Conservation (phyloP, 2,113 vertebrate species). For the Melanostigma gelatinosum region DNA sequence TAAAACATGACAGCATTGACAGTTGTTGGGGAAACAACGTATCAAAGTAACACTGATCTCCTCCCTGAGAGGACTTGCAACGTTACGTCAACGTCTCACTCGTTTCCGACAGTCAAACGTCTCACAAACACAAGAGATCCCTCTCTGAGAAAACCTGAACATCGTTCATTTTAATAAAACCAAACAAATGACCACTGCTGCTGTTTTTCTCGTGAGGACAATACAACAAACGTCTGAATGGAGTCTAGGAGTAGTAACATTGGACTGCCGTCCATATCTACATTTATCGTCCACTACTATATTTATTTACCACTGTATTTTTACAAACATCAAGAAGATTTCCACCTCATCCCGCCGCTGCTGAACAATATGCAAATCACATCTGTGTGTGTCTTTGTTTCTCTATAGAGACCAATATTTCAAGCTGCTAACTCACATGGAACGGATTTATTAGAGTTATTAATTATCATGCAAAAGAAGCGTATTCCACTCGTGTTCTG, state of each 20-base stretch:
- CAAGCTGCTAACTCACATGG: neutral
- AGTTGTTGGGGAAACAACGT: too few species aligned
- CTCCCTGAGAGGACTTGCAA: too few species aligned
- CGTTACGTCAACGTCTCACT: neutral
- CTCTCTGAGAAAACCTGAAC: too few species aligned
- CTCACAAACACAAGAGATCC: too few species aligned
- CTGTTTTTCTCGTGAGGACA: too few species aligned
- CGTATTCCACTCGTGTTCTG: neutral
- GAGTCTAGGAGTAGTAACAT: too few species aligned
- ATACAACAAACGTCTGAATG: neutral
- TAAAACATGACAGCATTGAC: neutral
- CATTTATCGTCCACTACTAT: neutral
- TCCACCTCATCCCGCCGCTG: neutral
- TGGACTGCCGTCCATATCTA: neutral
- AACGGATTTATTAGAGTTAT: neutral
- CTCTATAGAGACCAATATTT: neutral
- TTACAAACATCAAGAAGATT: neutral
- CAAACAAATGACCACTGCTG: too few species aligned
- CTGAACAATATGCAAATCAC: conserved; percentile 39
- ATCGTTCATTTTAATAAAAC: too few species aligned
- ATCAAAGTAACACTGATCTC: too few species aligned
- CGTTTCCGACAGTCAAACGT: too few species aligned
- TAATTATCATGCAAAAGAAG: neutral
- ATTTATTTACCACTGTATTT: too few species aligned
- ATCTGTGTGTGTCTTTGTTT: too few species aligned